Conservation (phyloP, 2,113 vertebrate species). For the Crotalus tigris region DNA sequence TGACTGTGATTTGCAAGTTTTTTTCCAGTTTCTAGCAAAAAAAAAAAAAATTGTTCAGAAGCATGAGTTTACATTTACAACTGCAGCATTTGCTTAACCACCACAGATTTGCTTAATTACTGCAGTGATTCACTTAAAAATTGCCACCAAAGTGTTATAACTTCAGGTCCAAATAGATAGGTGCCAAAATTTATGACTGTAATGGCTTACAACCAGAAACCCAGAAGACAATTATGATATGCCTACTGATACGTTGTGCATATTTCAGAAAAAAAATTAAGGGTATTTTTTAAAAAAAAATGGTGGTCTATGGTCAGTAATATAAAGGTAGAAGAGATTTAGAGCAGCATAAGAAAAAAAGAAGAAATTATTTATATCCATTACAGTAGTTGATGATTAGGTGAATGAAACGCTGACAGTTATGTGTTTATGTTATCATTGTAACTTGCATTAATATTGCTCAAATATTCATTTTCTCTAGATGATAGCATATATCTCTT, state of each 20-base stretch:
- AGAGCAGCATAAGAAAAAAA: neutral
- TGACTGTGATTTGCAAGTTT: neutral
- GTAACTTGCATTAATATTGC: neutral
- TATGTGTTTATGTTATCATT: neutral
- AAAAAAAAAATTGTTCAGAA: neutral
- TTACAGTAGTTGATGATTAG: neutral
- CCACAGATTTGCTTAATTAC: neutral
- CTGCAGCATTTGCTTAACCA: neutral
- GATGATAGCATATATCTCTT: constrained; percentile 83
- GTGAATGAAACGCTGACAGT: neutral
- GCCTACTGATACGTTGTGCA: neutral
- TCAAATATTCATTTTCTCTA: constrained; percentile 46
- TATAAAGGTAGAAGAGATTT: neutral
- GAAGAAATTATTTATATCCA: neutral
- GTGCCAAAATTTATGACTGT: neutral
- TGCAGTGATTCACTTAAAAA: neutral
- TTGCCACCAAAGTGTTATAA: neutral
- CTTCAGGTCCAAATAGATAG: neutral
- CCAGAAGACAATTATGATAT: neutral
- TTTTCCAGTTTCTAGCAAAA: neutral
- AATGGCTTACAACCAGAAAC: neutral
- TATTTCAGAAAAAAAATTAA: neutral
- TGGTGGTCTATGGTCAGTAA: neutral
- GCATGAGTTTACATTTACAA: neutral
- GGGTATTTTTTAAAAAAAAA: neutral